Percentiles rank a stretch among this genome's conserved stretches.
Conservation (phyloP, 2,888 invertebrate species). For the Phortica magna region DNA sequence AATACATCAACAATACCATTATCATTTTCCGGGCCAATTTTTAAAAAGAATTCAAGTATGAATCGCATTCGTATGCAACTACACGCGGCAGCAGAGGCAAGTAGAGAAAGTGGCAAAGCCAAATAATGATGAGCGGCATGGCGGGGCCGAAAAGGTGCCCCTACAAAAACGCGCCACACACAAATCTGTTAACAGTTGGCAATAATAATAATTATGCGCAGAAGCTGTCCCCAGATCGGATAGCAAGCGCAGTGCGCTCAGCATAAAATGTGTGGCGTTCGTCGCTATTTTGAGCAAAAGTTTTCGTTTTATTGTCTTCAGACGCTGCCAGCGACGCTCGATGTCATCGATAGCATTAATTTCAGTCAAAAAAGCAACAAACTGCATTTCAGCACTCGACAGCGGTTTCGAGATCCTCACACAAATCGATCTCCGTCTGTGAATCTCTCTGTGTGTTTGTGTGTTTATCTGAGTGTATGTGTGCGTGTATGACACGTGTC, state of each 20-base stretch:
- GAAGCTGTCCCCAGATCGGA: conserved; percentile 43
- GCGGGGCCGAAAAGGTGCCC: background rate
- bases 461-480: background rate
- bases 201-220: conserved; percentile 69
- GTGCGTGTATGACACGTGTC: too few species aligned
- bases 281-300: conserved; percentile 24
- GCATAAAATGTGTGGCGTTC: background rate
- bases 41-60: background rate
- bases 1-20: conserved; percentile 12
- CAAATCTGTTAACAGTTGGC: conserved; percentile 78
- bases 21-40: background rate
- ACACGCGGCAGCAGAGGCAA: too few species aligned
- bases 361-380: conserved; percentile 14
- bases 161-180: conserved; percentile 37
- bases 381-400: conserved; percentile 24
- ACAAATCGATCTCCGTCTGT: background rate
- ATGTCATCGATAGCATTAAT: conserved; percentile 37
- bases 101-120: background rate
- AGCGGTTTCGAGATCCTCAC: background rate
- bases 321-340: background rate
- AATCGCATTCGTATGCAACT: background rate
- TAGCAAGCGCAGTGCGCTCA: background rate
- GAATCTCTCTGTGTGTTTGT: background rate
- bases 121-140: background rate
- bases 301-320: conserved; percentile 3